A percentile compares a stretch with the other conserved stretches of the same genome.
phyloP scores from a whole-genome alignment of 2,113 vertebrate genomes.

The Platycercus adscitus region DNA sequence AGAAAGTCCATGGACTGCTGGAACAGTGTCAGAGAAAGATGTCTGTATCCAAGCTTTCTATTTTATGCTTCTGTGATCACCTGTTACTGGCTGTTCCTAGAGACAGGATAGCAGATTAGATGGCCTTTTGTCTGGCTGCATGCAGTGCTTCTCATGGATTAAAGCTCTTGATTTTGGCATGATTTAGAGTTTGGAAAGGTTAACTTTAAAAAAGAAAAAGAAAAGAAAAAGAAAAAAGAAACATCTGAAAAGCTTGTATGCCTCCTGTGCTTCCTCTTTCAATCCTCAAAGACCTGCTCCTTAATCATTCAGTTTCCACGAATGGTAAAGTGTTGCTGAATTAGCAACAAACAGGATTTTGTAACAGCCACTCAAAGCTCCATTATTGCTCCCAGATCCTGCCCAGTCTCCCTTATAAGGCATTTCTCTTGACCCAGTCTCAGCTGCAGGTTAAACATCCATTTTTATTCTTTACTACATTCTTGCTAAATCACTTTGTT shows the following conservation, averaged over 20 bases:
- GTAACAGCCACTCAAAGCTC: neutral
- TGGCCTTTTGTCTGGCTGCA: neutral
- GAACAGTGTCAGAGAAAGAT: neutral
- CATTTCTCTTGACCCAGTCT: neutral
- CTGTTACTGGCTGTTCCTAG: neutral
- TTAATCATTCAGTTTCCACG: neutral
- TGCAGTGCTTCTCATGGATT: slow-evolving; percentile 13
- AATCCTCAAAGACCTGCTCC: neutral
- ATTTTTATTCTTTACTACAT: neutral
- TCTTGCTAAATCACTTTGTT: slow-evolving; percentile 19
- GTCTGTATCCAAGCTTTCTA: neutral
- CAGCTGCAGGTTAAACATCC: neutral
- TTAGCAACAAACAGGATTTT: neutral
- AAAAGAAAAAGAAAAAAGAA: neutral
- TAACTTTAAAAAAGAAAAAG: neutral
- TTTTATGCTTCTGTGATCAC: slow-evolving; percentile 26
- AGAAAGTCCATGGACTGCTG: neutral
- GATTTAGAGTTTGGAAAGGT: slow-evolving; percentile 1
- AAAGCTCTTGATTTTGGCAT: slow-evolving; percentile 3
- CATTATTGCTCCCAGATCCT: neutral
- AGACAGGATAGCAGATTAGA: neutral
- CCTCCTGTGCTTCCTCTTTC: neutral
- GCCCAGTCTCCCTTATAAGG: neutral
- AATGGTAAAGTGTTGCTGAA: neutral
- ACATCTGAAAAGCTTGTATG: neutral